These are phyloP conservation scores for Murina feae DNA, from an alignment of 2,113 vertebrate genomes.

Conservation along the genomic window DNA sequence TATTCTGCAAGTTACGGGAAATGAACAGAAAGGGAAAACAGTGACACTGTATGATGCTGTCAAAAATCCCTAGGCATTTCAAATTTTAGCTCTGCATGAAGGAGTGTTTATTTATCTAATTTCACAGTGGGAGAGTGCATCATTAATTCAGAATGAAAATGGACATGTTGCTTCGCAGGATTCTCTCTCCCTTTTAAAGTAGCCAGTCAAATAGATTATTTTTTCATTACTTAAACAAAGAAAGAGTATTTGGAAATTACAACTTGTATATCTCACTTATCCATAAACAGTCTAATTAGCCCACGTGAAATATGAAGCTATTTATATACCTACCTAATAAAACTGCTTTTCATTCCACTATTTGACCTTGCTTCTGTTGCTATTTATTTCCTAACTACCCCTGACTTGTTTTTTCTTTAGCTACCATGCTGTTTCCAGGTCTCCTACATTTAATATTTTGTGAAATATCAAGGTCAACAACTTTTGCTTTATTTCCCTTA, in stretches of 20 bases:
- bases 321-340: not conserved
- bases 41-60: not conserved
- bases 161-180: conserved; percentile 41
- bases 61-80: conserved; percentile 10
- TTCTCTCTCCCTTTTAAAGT: not conserved
- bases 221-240: conserved; percentile 61
- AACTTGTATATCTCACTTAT: conserved; percentile 40
- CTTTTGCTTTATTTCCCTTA: not conserved
- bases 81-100: conserved; percentile 29
- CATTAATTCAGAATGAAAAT: conserved; percentile 68
- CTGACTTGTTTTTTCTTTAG: not conserved
- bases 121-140: conserved; percentile 61
- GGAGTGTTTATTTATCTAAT: conserved; percentile 61
- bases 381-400: not conserved
- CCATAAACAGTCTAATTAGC: conserved; percentile 41
- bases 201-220: conserved; percentile 34
- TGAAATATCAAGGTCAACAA: not conserved
- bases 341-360: not conserved
- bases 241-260: conserved; percentile 46
- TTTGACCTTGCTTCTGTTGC: conserved; percentile 39
- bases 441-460: not conserved
- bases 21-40: conserved; percentile 33
- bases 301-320: not conserved
- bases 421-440: not conserved
- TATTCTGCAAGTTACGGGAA: conserved; percentile 16